Evolutionary conservation across 2,797 vertebrate species (phyloP), one percentile per base, ranked within the genome.

Genomic region (Limosa lapponica): DNA sequence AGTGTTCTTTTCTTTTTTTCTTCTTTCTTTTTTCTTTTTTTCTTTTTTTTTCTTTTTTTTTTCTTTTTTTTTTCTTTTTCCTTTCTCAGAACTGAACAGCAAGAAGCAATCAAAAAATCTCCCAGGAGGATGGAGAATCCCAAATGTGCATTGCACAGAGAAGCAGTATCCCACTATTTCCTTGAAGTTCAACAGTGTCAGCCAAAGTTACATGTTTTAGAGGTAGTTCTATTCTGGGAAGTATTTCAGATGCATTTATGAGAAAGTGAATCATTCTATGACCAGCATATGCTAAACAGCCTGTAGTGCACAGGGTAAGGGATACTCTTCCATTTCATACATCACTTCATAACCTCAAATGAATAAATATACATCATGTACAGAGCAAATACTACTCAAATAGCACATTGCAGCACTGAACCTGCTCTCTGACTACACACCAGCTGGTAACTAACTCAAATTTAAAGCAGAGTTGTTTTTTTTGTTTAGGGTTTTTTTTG

Each of bases 221-320:
- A 91, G 55, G 34, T 27, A 73, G 25, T 67, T 87, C 78, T 91
- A 13, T 91, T 89, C 52, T 96, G 67, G 81, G 77, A 97, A 74
- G 15, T 78, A 89, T 87, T 96, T 79, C 77, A 92, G 61, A 86
- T 87, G 90, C 5, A 10, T 95, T 95, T 92, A 74, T 69, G 55
- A 96, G 62, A 65, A 93, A 89, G 27, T 32, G 27, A 94, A 80
- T 19, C 36, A 5, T 57, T 93, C 59, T 72, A 22, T 70, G 74
- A 84, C 30, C 41, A 92, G 55, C 36, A 43, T 84, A 41, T 80
- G 55, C 58, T 87, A 71, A 83, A 66, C 22, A 91, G 91, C 15
- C 13, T n/a, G 79, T 57, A 84, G 48, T 74, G 5, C 12, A 52
- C 2, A 5, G 25, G 9, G 32, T 37, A 95, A 90, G 55, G 22